Evolutionary conservation across 1,140 invertebrate genomes (phyloP).

Genomic region (Zaprionus taronus): DNA sequence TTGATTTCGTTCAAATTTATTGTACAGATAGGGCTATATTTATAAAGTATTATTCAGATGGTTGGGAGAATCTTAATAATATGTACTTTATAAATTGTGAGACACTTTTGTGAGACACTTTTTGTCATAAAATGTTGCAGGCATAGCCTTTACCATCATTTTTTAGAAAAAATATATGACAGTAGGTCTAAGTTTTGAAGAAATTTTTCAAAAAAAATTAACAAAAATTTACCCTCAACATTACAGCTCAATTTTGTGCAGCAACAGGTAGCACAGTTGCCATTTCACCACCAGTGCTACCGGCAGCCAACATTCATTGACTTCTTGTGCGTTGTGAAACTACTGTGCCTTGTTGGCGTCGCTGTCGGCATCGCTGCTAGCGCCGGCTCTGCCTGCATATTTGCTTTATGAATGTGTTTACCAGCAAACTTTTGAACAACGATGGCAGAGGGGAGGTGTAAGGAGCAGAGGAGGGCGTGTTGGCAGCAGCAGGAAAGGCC

Average conservation of each 20-base stretch:
- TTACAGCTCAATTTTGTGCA: too few relatives aligned
- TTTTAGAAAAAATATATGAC: background rate
- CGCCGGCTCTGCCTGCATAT: conserved; percentile 63
- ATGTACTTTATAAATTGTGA: too few relatives aligned
- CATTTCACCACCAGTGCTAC: background rate
- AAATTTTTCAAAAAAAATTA: too few relatives aligned
- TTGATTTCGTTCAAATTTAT: too few relatives aligned
- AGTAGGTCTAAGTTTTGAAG: too few relatives aligned
- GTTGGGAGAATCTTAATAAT: too few relatives aligned
- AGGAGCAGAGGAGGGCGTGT: background rate
- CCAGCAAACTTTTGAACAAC: conserved; percentile 72
- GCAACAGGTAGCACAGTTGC: background rate
- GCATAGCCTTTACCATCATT: too few relatives aligned
- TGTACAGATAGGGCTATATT: too few relatives aligned
- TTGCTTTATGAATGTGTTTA: conserved; percentile 82
- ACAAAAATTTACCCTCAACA: too few relatives aligned
- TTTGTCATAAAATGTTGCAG: too few relatives aligned
- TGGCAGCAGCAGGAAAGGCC: background rate
- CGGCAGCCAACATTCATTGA: background rate
- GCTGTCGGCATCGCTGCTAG: conserved; percentile 21
- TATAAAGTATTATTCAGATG: too few relatives aligned
- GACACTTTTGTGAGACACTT: too few relatives aligned
- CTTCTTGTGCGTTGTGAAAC: background rate
- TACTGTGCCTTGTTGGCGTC: conserved; percentile 4
- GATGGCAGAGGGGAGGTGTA: background rate